phyloP scores from a whole-genome alignment of 2,888 invertebrate species.

The Herminia tarsipennalis region DNA sequence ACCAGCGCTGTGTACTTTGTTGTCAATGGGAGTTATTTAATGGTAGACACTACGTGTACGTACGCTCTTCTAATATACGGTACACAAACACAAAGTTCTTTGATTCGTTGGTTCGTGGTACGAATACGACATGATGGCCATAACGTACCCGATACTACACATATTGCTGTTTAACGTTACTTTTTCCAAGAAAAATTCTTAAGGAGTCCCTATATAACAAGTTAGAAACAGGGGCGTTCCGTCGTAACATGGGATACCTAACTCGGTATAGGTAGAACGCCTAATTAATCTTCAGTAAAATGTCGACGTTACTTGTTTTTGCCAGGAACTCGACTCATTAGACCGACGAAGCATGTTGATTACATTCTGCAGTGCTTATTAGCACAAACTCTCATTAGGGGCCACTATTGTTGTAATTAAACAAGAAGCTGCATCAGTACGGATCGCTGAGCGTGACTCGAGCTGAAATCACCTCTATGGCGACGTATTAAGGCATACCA shows the following conservation, averaged over 20 bases:
- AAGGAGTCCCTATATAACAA: slow-evolving; percentile 48
- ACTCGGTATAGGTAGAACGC: slow-evolving; percentile 70
- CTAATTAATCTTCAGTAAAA: slow-evolving; percentile 84
- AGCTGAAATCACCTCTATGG: slow-evolving; percentile 60
- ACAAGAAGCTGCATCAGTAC: slow-evolving; percentile 76
- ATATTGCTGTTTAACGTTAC: slow-evolving; percentile 42
- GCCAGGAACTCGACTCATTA: slow-evolving; percentile 84
- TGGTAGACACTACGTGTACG: slow-evolving; percentile 35
- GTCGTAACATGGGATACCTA: slow-evolving; percentile 55
- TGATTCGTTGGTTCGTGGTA: slow-evolving; percentile 46
- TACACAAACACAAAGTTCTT: slow-evolving; percentile 47
- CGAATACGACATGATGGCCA: slow-evolving; percentile 39
- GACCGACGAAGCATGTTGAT: slow-evolving; percentile 84
- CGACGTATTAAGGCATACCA: slow-evolving; percentile 49
- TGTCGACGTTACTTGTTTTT: slow-evolving; percentile 81
- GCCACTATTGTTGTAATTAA: slow-evolving; percentile 85
- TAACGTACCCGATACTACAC: slow-evolving; percentile 32
- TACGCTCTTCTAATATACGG: slow-evolving; percentile 38
- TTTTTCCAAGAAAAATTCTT: slow-evolving; percentile 63
- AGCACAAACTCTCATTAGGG: slow-evolving; percentile 85
- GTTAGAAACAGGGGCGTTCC: slow-evolving; percentile 67
- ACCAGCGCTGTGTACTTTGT: slow-evolving; percentile 73
- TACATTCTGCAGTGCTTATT: slow-evolving; percentile 85
- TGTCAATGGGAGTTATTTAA: slow-evolving; percentile 73
- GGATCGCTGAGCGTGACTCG: slow-evolving; percentile 50